Conservation (phyloP, 2,888 invertebrate species). For the Clostera curtula region DNA sequence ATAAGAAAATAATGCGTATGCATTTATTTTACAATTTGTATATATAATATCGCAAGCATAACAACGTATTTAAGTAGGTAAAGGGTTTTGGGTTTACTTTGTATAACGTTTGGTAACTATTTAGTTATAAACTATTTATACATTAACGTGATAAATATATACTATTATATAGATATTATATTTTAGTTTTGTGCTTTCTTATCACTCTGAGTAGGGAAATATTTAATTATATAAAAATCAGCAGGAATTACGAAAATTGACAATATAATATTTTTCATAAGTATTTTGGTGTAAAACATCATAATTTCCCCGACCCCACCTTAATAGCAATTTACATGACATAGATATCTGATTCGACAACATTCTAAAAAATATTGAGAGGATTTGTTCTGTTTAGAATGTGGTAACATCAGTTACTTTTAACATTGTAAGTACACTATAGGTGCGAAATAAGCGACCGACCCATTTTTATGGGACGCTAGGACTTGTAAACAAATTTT, state of each 20-base stretch:
- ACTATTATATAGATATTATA: slow-evolving; percentile 21
- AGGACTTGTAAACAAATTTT: too few species aligned
- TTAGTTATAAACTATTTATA: slow-evolving; percentile 23
- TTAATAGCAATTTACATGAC: slow-evolving; percentile 8
- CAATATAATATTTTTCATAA: slow-evolving; percentile 21
- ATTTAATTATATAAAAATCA: slow-evolving; percentile 19
- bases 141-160: slow-evolving; percentile 22
- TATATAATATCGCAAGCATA: slow-evolving; percentile 29
- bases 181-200: slow-evolving; percentile 42
- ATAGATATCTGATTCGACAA: slow-evolving; percentile 19
- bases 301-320: slow-evolving; percentile 17
- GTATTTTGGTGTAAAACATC: slow-evolving; percentile 12
- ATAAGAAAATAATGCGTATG: slow-evolving; percentile 50
- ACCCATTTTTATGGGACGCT: too few species aligned
- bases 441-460: slow-evolving; percentile 14
- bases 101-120: slow-evolving; percentile 21
- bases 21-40: slow-evolving; percentile 33
- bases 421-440: slow-evolving; percentile 9
- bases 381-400: slow-evolving; percentile 8
- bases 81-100: slow-evolving; percentile 13
- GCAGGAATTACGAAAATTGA: slow-evolving; percentile 24
- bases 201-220: slow-evolving; percentile 33
- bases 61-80: slow-evolving; percentile 31
- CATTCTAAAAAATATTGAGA: slow-evolving; percentile 18
- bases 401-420: slow-evolving; percentile 7